phyloP scores from a whole-genome alignment of 2,113 vertebrate genomes.

The Panurus biarmicus region DNA sequence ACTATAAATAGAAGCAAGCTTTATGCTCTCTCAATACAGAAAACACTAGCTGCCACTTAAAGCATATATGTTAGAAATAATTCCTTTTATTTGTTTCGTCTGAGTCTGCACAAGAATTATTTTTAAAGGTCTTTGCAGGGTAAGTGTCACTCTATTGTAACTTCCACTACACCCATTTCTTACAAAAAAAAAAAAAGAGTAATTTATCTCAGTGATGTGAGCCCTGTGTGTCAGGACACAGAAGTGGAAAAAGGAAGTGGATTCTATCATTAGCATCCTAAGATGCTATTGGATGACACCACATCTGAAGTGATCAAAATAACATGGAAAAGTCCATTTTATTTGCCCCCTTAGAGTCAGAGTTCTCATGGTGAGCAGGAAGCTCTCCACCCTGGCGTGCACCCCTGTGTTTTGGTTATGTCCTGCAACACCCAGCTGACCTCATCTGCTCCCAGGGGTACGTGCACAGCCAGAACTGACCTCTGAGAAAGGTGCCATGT shows the following conservation, averaged over 20 bases:
- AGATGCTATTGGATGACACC: neutral
- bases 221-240: neutral
- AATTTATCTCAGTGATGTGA: neutral
- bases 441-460: neutral
- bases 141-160: neutral
- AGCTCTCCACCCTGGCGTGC: neutral
- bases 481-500: neutral
- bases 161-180: neutral
- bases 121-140: neutral
- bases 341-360: neutral
- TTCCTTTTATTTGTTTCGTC: neutral
- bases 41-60: neutral
- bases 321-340: neutral
- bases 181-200: neutral
- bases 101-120: neutral
- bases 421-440: neutral
- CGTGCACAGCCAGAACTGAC: rapidly evolving
- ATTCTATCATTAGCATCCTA: neutral
- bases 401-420: no score
- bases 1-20: neutral
- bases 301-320: neutral
- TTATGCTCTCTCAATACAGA: neutral
- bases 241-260: neutral
- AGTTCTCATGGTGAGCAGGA: neutral
- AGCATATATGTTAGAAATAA: neutral